These are phyloP conservation scores for Perdita meconis DNA, from an alignment of 2,888 invertebrate genomes.

Conservation along the genomic window DNA sequence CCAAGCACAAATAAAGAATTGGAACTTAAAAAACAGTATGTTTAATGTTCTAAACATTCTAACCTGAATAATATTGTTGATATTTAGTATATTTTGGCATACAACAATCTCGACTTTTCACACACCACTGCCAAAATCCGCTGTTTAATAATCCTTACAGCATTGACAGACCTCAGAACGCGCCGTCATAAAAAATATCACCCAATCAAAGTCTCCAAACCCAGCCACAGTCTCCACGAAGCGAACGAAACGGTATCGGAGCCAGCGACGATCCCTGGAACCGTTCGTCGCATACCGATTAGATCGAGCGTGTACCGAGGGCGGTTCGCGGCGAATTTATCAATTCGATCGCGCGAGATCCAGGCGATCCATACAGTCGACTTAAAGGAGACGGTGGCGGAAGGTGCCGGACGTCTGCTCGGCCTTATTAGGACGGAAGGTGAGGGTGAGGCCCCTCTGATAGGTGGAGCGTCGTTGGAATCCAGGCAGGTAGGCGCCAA, in stretches of 20 bases:
- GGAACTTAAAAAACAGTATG: too few species aligned
- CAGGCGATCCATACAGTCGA: constrained; percentile 34
- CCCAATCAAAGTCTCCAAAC: too few species aligned
- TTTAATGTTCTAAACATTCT: too few species aligned
- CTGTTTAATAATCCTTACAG: too few species aligned
- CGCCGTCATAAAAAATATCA: too few species aligned
- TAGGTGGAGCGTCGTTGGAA: constrained; percentile 70
- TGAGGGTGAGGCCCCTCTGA: constrained; percentile 69
- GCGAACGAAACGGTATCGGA: not conserved
- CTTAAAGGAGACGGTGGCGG: constrained; percentile 26
- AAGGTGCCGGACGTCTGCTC: constrained; percentile 45
- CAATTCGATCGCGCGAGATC: constrained; percentile 30
- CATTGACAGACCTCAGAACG: too few species aligned
- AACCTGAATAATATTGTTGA: too few species aligned
- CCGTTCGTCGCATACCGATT: not conserved
- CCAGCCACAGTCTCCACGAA: too few species aligned
- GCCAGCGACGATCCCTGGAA: not conserved
- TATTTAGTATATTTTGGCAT: too few species aligned
- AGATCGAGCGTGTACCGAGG: not conserved
- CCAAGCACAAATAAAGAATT: too few species aligned
- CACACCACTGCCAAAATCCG: too few species aligned
- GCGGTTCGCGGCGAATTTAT: constrained; percentile 23
- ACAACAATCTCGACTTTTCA: too few species aligned
- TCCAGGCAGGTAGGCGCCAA: constrained; percentile 74
- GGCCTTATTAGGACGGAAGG: constrained; percentile 67